Conservation (phyloP, 2,888 invertebrate species). For the Hybos culiciformis region DNA sequence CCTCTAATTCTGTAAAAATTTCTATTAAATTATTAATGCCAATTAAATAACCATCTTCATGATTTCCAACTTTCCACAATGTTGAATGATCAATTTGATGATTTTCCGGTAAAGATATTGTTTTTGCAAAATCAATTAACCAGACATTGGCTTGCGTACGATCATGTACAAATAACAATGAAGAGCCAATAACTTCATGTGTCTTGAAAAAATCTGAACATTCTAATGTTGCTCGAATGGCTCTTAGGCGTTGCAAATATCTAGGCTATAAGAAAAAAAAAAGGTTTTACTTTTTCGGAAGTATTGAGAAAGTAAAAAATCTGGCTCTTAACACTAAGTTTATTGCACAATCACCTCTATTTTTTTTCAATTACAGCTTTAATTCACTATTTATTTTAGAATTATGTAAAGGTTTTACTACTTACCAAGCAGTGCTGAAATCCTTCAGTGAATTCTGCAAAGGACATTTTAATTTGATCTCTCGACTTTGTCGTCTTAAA, state of each 20-base stretch:
- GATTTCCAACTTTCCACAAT: constrained; percentile 88
- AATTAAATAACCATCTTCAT: constrained; percentile 90
- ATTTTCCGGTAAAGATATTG: constrained; percentile 63
- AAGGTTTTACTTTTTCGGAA: constrained; percentile 3
- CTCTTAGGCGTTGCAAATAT: constrained; percentile 72
- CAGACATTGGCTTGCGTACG: constrained; percentile 76
- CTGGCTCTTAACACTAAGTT: too few relatives aligned
- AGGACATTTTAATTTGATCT: constrained; percentile 66
- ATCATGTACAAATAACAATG: constrained; percentile 89
- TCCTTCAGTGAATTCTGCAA: constrained; percentile 66
- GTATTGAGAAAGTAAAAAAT: not conserved
- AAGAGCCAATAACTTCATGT: constrained; percentile 92
- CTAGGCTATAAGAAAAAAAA: constrained; percentile 44
- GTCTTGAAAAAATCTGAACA: constrained; percentile 79
- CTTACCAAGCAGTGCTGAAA: constrained; percentile 68
- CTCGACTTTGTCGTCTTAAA: constrained; percentile 85
- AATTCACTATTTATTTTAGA: not conserved
- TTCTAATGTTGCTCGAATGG: constrained; percentile 68
- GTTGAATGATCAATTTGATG: constrained; percentile 63
- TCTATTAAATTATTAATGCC: constrained; percentile 82
- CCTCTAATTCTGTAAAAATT: constrained; percentile 45
- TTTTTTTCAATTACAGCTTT: not conserved
- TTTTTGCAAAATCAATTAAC: constrained; percentile 98
- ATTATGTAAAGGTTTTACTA: constrained; percentile 15
- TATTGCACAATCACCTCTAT: constrained; percentile 1